Conservation (phyloP, 1,140 invertebrate species). For the Heliconius melpomene region DNA sequence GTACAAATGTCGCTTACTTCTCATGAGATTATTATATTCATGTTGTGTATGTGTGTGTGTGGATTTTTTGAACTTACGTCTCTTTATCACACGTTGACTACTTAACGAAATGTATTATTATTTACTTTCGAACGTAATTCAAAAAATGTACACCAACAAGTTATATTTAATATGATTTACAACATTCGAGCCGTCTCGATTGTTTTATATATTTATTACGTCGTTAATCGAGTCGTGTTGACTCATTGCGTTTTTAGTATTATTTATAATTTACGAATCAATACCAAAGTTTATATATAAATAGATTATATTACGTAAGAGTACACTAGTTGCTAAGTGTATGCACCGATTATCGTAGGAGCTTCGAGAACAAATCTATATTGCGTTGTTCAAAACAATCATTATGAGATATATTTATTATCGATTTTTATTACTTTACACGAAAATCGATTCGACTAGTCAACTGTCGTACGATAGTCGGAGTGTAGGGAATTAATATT, state of each 20-base stretch:
- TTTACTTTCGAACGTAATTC: slow-evolving; percentile 5
- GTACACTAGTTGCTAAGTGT: slow-evolving; percentile 16
- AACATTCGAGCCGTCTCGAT: background rate
- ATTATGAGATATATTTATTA: background rate
- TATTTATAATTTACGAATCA: slow-evolving; percentile 25
- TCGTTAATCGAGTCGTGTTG: background rate
- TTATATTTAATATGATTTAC: background rate
- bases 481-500: background rate
- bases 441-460: slow-evolving; percentile 1
- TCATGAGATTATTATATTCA: background rate
- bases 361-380: background rate
- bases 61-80: slow-evolving; percentile 5
- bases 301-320: slow-evolving; percentile 12
- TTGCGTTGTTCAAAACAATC: background rate
- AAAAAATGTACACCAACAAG: slow-evolving; percentile 2
- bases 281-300: slow-evolving; percentile 27
- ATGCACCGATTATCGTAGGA: slow-evolving; percentile 9
- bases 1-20: background rate
- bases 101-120: background rate
- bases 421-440: slow-evolving; percentile 4
- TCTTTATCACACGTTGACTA: background rate
- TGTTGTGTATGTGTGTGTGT: background rate
- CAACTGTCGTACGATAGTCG: slow-evolving; percentile 7
- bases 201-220: background rate
- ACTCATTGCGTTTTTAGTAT: background rate